Conservation (phyloP, 1,140 invertebrate genomes). For the Aricia agestis region DNA sequence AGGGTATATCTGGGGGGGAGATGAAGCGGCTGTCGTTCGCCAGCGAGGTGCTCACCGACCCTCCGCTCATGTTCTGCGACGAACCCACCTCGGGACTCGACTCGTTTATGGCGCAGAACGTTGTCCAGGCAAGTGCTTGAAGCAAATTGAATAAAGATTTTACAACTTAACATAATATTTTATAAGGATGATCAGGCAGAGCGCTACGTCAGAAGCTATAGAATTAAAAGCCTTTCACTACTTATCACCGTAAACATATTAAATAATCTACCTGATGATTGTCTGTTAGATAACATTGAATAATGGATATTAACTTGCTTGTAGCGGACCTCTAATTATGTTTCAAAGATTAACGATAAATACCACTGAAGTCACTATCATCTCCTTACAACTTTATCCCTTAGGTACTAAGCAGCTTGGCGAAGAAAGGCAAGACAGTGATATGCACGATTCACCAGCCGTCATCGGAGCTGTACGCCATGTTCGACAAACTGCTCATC, state of each 20-base stretch:
- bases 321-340: too few species aligned
- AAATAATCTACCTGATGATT: too few species aligned
- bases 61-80: constrained; percentile 96
- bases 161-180: too few species aligned
- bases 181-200: too few species aligned
- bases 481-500: constrained; percentile 94
- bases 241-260: too few species aligned
- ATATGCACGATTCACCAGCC: constrained; percentile 97
- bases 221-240: too few species aligned
- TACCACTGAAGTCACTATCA: too few species aligned
- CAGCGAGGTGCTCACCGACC: constrained; percentile 96
- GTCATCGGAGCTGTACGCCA: constrained; percentile 92
- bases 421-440: constrained; percentile 92
- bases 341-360: too few species aligned
- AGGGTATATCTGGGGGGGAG: constrained; percentile 97
- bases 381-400: neutral
- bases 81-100: constrained; percentile 95
- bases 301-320: too few species aligned
- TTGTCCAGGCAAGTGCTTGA: constrained; percentile 80
- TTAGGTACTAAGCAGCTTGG: constrained; percentile 84
- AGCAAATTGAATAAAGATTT: too few species aligned
- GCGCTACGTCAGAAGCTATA: too few species aligned
- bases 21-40: constrained; percentile 97
- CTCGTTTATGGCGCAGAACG: constrained; percentile 92
- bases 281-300: too few species aligned